phyloP scores from a whole-genome alignment of 2,113 vertebrate species.

The Calyptommatus sinebrachiatus region DNA sequence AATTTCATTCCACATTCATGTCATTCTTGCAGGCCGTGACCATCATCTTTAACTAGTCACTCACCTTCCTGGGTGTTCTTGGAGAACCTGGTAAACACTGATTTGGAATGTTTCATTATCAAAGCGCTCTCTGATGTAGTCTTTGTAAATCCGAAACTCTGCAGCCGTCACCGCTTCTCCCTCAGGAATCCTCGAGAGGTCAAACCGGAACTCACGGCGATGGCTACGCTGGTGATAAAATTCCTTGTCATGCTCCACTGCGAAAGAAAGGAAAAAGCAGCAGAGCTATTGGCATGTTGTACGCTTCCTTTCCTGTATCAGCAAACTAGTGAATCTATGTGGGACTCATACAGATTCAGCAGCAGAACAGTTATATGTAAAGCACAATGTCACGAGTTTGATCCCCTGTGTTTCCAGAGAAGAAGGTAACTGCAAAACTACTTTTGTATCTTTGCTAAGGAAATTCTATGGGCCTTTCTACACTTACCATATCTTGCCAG shows the following conservation, averaged over 20 bases:
- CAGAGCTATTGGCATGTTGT: slow-evolving; percentile 46
- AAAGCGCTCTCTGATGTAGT: slow-evolving; percentile 79
- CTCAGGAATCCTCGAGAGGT: slow-evolving; percentile 90
- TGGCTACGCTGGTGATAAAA: slow-evolving; percentile 82
- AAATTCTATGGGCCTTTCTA: no score
- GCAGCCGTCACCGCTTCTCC: slow-evolving; percentile 90
- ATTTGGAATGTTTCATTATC: slow-evolving; percentile 91
- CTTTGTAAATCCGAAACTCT: slow-evolving; percentile 93
- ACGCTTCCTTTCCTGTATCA: slow-evolving; percentile 16
- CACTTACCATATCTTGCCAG: no score
- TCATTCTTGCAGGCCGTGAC: not conserved
- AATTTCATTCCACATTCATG: not conserved
- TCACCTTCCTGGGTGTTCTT: slow-evolving; percentile 82
- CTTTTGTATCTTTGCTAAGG: no score
- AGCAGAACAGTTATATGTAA: no score
- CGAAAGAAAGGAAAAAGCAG: slow-evolving; percentile 41
- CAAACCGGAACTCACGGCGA: slow-evolving; percentile 87
- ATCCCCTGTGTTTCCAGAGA: no score
- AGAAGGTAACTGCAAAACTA: no score
- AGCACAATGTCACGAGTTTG: no score
- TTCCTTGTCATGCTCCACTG: slow-evolving; percentile 86
- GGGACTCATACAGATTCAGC: no score
- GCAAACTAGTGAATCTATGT: not conserved
- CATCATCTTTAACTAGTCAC: not conserved
- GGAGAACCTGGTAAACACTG: slow-evolving; percentile 89